These are phyloP conservation scores for Vulpes vulpes DNA, from an alignment of 2,113 vertebrate genomes.

Conservation along the genomic window DNA sequence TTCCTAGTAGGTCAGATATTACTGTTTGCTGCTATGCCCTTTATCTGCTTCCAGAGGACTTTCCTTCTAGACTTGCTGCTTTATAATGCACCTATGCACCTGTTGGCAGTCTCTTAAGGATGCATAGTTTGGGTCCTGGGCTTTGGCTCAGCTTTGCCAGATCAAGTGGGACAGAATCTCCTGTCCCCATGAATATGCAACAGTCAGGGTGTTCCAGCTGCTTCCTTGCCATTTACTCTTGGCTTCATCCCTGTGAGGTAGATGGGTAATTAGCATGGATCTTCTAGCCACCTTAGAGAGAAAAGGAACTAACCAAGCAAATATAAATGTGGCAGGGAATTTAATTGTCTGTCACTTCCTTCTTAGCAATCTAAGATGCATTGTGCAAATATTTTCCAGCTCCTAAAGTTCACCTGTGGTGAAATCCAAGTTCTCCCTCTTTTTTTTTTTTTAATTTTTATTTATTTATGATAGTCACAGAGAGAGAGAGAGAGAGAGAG, in stretches of 20 bases:
- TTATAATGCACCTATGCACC: neutral
- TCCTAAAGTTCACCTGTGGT: neutral
- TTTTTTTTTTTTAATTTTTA: too few species aligned
- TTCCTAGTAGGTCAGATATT: neutral
- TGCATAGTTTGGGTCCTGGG: neutral
- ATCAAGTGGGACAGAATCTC: neutral
- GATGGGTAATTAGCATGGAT: slow-evolving; percentile 57
- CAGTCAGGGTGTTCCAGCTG: slow-evolving; percentile 32
- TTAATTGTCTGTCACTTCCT: slow-evolving; percentile 50
- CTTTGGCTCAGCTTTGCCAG: neutral
- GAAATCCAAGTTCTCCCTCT: slow-evolving; percentile 14
- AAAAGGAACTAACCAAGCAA: slow-evolving; percentile 52
- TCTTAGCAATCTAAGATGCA: neutral
- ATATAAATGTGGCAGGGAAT: slow-evolving; percentile 29
- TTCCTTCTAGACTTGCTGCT: neutral
- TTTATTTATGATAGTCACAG: too few species aligned
- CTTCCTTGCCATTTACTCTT: slow-evolving; percentile 28
- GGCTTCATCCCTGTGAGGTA: neutral
- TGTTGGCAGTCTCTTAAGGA: neutral
- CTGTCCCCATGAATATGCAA: neutral
- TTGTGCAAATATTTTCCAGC: slow-evolving; percentile 36
- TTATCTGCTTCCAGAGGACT: neutral
- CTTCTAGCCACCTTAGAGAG: slow-evolving; percentile 22
- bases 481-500: too few species aligned
- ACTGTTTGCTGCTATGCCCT: neutral